Percentiles rank a stretch among this genome's conserved stretches.
These are phyloP conservation scores for Eristalinus aeneus DNA, from an alignment of 2,888 invertebrate genomes.

Conservation along the genomic window DNA sequence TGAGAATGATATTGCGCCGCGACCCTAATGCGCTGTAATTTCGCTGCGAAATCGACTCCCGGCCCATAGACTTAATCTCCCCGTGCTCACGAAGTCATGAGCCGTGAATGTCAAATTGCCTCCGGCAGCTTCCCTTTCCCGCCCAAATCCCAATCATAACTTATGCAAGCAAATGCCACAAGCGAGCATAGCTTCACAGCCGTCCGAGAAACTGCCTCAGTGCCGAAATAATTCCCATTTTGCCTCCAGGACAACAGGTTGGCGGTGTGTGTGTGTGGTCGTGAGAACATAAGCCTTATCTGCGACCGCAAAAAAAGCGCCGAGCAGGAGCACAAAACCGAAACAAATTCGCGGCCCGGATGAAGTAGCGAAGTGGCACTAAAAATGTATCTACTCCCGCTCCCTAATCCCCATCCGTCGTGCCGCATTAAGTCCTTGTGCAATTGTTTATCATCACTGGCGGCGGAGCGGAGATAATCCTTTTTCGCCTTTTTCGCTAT, in stretches of 20 bases:
- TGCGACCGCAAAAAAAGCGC: background rate
- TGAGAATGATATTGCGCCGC: background rate
- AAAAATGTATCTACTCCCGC: slow-evolving; percentile 39
- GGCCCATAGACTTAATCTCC: background rate
- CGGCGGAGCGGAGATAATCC: slow-evolving; percentile 49
- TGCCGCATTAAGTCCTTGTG: slow-evolving; percentile 51
- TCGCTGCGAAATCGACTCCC: background rate
- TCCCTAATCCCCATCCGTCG: slow-evolving; percentile 47
- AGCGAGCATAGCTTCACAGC: background rate
- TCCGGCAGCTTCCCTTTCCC: background rate
- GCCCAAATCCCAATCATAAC: background rate
- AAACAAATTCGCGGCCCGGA: background rate
- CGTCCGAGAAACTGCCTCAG: background rate
- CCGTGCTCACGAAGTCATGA: background rate
- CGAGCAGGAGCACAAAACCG: background rate
- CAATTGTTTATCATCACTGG: slow-evolving; percentile 55
- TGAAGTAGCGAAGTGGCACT: background rate
- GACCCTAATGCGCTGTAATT: background rate
- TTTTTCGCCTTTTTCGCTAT: slow-evolving; percentile 44
- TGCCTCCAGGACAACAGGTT: background rate
- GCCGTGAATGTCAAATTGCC: background rate
- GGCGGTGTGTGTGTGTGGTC: background rate
- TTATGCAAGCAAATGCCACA: background rate
- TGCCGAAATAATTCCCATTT: background rate
- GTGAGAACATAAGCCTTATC: slow-evolving; percentile 8